Evolutionary conservation across 1,140 invertebrate species (phyloP), one percentile per base, ranked within the genome.

Genomic region (Cepaea nemoralis): DNA sequence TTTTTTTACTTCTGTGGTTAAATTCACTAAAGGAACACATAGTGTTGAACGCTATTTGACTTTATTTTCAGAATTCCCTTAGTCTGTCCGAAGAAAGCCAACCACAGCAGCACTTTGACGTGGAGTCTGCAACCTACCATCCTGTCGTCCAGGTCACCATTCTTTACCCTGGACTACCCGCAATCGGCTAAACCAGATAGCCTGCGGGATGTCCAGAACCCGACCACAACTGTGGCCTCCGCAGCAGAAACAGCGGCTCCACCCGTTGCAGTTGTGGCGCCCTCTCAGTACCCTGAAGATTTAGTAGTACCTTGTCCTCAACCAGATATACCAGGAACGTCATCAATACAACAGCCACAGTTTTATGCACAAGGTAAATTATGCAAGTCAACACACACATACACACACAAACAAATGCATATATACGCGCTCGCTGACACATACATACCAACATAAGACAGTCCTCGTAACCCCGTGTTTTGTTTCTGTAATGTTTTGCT

Each of bases 121-220:
- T 42, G 71, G 71, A 40, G 39, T 27, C 39, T 42, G 3, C 33
- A 48, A 74, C 71, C 42, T n/a, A 48, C 6, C 71, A 74, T 12
- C 16, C 71, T 74, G 71, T 74, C 71, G 1, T 74, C 71, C 16
- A 74, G 42, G 42, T 50, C 71, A 12, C 71, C 71, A 3, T 74
- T 74, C 71, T 74, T 74, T 48, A 48, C 71, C 27, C 71, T 74
- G 71, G 71, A 74, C 71, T 74, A 74, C 71, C 71, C 71, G 27
- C 71, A 74, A 45, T 48, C 69, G 35, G 69, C 40, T 45, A 42
- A 31, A 22, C 31, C 16, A 31, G 71, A 74, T 33, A 42, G 37
- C 71, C 42, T 27, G 37, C 27, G 40, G 37, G 71, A 48, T n/a
- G 71, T 22, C 71, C 40, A 74, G 27, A n/a, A 33, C 1, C 24